Percentiles rank a stretch among this genome's conserved stretches.
Evolutionary conservation across 37 sponge, comb jelly and placozoan genomes (phyloP).

Genomic region (Oscarella lobularis): DNA sequence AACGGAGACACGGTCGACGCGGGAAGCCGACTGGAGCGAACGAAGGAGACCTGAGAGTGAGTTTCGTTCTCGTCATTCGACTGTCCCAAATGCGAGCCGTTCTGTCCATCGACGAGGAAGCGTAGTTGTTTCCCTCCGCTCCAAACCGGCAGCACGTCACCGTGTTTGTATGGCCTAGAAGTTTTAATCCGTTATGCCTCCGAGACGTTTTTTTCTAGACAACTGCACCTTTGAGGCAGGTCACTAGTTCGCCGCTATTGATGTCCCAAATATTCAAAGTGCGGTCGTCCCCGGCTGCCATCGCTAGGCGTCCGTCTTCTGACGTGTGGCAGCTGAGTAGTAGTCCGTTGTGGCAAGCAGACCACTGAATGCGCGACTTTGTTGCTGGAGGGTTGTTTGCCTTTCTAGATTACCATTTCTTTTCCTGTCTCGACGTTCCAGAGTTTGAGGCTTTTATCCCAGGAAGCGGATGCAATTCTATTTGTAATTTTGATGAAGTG

Average conservation of each 20-base stretch:
- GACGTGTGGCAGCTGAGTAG: constrained; percentile 28
- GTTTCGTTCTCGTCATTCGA: constrained; percentile 20
- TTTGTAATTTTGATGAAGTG: background rate
- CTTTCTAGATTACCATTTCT: constrained; percentile 18
- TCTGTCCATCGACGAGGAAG: constrained; percentile 60
- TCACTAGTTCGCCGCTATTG: constrained; percentile 8
- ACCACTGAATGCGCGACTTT: constrained; percentile 25
- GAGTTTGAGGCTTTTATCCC: constrained; percentile 67
- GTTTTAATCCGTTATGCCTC: background rate
- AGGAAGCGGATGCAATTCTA: constrained; percentile 57
- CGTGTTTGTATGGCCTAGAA: constrained; percentile 51
- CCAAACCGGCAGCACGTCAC: constrained; percentile 44
- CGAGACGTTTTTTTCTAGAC: background rate
- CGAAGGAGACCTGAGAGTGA: constrained; percentile 34
- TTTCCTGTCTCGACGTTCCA: constrained; percentile 49
- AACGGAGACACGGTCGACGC: background rate
- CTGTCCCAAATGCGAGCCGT: constrained; percentile 58
- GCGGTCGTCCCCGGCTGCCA: constrained; percentile 23
- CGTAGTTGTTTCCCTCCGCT: constrained; percentile 21
- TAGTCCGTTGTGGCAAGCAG: constrained; percentile 18
- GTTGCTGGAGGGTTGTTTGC: background rate
- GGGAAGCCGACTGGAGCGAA: background rate
- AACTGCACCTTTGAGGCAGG: constrained; percentile 6
- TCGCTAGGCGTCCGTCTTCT: constrained; percentile 7
- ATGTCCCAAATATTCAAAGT: constrained; percentile 29